These are phyloP conservation scores for Ophion obscuratus DNA, from an alignment of 2,888 invertebrate genomes.

Conservation along the genomic window DNA sequence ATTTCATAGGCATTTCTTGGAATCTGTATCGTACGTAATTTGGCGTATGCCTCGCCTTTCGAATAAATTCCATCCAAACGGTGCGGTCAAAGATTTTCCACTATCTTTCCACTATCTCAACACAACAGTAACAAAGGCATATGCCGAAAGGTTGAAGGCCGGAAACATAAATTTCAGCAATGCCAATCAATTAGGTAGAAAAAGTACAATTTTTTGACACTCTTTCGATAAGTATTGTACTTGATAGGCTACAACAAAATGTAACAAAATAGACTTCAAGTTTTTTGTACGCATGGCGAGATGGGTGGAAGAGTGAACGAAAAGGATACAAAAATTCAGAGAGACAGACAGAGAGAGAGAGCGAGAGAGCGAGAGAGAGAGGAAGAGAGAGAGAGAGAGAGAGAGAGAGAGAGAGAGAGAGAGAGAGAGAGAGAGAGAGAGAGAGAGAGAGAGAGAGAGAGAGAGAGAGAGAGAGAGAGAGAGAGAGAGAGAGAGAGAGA, in stretches of 20 bases:
- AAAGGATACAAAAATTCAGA: neutral
- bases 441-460: neutral
- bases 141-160: too few relatives aligned
- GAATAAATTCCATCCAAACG: neutral
- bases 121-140: too few relatives aligned
- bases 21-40: neutral
- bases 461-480: conserved; percentile 3
- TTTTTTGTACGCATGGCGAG: neutral
- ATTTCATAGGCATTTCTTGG: conserved; percentile 1
- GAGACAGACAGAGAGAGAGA: neutral
- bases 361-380: neutral
- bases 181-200: neutral
- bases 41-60: neutral
- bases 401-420: neutral
- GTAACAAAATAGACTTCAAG: neutral
- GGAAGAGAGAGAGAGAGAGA: neutral
- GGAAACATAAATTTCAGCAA: too few relatives aligned
- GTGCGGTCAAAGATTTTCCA: neutral
- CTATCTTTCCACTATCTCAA: too few relatives aligned
- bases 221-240: neutral
- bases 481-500: conserved; percentile 6
- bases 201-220: neutral
- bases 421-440: neutral
- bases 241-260: neutral
- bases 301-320: too few relatives aligned